Conservation (phyloP, 2,797 vertebrate species). For the Morus bassanus region DNA sequence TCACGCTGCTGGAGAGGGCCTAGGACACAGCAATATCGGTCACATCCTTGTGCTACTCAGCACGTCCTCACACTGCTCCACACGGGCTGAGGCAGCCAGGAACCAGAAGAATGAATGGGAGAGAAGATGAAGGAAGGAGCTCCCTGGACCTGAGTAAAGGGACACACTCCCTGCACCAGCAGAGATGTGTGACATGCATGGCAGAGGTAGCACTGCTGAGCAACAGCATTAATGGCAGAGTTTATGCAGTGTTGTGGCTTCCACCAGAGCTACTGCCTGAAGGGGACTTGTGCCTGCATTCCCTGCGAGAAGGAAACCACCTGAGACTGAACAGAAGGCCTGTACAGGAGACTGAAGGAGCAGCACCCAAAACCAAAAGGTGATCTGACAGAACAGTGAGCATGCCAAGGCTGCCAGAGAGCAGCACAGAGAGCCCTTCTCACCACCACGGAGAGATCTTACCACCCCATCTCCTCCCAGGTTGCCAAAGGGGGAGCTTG, state of each 20-base stretch:
- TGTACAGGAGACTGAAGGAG: fast-evolving
- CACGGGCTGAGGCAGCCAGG: fast-evolving
- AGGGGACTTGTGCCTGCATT: background rate
- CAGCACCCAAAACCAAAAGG: background rate
- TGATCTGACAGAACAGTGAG: background rate
- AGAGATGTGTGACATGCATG: fast-evolving
- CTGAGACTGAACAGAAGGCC: background rate
- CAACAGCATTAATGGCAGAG: background rate
- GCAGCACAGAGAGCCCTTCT: background rate
- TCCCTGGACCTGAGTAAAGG: background rate
- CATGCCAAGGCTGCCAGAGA: background rate
- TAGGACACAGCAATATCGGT: conserved; percentile 30
- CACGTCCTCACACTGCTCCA: background rate
- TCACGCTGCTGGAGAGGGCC: conserved; percentile 97
- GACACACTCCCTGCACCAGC: background rate
- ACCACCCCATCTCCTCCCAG: background rate
- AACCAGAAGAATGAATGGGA: background rate
- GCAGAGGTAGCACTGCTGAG: background rate
- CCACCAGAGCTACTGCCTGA: background rate
- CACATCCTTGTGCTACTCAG: fast-evolving
- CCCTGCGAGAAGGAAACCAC: background rate
- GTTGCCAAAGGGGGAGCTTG: background rate
- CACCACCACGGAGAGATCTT: fast-evolving
- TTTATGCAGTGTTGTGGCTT: background rate
- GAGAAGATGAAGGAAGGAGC: background rate